Conservation (phyloP, 1,140 invertebrate species). For the Sitobion miscanthi region DNA sequence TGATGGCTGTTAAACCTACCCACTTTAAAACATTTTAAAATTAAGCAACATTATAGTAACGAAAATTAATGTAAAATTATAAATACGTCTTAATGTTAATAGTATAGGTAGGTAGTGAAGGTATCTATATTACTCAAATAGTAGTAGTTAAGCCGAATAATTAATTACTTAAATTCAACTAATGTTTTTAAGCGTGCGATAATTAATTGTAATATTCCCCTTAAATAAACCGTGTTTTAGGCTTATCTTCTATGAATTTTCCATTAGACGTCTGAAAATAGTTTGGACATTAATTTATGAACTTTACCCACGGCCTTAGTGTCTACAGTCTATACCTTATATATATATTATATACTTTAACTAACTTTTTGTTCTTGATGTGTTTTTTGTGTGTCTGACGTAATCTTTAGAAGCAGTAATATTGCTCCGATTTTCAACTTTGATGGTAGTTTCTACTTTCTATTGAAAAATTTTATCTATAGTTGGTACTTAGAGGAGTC, state of each 20-base stretch:
- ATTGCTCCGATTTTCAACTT: background rate
- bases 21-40: too few relatives aligned
- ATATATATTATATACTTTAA: background rate
- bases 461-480: background rate
- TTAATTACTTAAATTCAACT: constrained; percentile 5
- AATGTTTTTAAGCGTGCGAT: background rate
- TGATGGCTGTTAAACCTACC: background rate
- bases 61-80: background rate
- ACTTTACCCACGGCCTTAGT: background rate
- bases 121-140: background rate
- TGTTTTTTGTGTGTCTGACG: background rate
- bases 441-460: background rate
- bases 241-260: background rate
- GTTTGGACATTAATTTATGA: background rate
- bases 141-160: background rate
- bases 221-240: background rate
- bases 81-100: background rate
- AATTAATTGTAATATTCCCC: background rate
- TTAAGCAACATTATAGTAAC: background rate
- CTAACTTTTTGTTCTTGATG: background rate
- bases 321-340: background rate
- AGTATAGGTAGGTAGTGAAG: background rate
- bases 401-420: background rate
- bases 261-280: background rate
- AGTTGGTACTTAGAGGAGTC: background rate